Percentiles rank a stretch among this genome's conserved stretches.
Conservation (phyloP, 2,113 vertebrate species). For the Notiomystis cincta region DNA sequence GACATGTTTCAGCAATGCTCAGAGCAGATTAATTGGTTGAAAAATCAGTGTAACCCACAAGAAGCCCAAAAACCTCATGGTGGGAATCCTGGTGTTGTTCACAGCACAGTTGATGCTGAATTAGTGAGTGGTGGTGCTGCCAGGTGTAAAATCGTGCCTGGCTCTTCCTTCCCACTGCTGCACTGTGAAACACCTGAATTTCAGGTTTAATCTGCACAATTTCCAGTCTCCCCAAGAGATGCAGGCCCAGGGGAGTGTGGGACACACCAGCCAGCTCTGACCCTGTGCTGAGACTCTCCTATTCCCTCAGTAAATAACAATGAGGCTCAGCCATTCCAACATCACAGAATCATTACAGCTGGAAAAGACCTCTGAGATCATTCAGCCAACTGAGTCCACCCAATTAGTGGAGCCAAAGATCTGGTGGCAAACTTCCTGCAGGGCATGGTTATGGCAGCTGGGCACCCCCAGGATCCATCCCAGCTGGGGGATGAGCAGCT, state of each 20-base stretch:
- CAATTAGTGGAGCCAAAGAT: neutral
- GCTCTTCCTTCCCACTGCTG: neutral
- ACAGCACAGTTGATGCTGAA: neutral
- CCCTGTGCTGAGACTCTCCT: neutral
- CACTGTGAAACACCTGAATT: neutral
- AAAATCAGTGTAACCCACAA: neutral
- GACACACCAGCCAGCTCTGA: neutral
- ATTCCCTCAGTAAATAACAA: neutral
- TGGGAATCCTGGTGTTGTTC: neutral
- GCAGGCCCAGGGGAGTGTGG: neutral
- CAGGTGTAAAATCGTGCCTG: neutral
- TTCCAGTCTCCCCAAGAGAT: neutral
- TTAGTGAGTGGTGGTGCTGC: neutral
- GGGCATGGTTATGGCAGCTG: rapidly evolving
- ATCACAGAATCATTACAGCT: neutral
- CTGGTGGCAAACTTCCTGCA: neutral
- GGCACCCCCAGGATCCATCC: neutral
- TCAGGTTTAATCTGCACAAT: neutral
- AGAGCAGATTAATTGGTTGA: neutral
- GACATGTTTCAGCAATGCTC: neutral
- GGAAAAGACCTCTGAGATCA: neutral
- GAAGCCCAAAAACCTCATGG: neutral
- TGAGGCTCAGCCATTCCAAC: neutral
- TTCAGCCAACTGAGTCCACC: rapidly evolving
- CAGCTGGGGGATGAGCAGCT: too few species aligned